phyloP scores from a whole-genome alignment of 2,797 vertebrate species.

The Spinus pinus region DNA sequence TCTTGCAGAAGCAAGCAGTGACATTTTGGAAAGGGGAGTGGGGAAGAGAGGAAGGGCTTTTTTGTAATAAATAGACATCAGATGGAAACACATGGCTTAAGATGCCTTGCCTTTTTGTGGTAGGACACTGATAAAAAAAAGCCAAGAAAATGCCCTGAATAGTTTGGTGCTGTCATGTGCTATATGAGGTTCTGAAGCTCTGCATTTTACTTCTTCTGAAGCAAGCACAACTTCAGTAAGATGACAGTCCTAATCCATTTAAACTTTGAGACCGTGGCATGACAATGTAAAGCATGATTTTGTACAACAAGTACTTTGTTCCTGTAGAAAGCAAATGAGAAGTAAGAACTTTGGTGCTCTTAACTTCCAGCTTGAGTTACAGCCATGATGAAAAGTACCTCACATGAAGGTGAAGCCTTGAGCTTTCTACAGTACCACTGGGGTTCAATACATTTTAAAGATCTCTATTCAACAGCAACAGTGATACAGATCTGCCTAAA shows the following conservation, averaged over 20 bases:
- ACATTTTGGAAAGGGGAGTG: background rate
- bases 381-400: background rate
- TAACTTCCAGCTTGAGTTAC: background rate
- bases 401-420: background rate
- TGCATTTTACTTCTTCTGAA: background rate
- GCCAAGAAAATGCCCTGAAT: background rate
- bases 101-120: background rate
- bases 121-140: background rate
- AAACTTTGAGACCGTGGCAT: background rate
- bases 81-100: background rate
- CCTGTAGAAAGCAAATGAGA: background rate
- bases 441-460: background rate
- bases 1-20: background rate
- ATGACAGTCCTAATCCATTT: background rate
- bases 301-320: background rate
- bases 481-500: background rate
- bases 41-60: background rate
- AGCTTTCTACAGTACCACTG: background rate
- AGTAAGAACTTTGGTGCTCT: background rate
- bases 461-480: background rate
- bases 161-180: background rate
- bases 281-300: background rate
- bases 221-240: background rate
- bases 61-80: background rate
- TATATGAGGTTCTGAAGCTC: background rate